Evolutionary conservation across 2,888 invertebrate species (phyloP).

Genomic region (Ichneumoninae sp.): DNA sequence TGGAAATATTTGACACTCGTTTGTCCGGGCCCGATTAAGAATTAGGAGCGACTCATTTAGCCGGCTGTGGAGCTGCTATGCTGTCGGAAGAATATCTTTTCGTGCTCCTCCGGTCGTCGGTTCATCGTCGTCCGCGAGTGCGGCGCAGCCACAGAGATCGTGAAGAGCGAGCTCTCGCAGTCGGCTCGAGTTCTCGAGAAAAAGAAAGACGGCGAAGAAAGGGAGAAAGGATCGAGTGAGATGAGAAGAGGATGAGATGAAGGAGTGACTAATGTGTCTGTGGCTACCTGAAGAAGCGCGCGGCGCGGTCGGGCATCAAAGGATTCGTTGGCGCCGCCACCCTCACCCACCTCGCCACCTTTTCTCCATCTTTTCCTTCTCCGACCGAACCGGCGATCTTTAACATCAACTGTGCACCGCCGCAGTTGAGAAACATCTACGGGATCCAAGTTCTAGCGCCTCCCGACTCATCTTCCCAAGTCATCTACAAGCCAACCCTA

Average conservation of each 20-base stretch:
- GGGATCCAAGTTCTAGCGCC: constrained; percentile 40
- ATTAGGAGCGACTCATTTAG: constrained; percentile 83
- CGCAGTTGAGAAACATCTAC: constrained; percentile 21
- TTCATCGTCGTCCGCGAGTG: constrained; percentile 30
- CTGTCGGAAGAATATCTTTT: constrained; percentile 31
- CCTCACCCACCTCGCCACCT: constrained; percentile 76
- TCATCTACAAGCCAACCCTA: constrained; percentile 18
- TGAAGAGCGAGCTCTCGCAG: constrained; percentile 58
- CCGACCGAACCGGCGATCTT: constrained; percentile 30
- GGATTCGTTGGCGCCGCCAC: constrained; percentile 83
- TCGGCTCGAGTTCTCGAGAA: constrained; percentile 21
- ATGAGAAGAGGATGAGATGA: constrained; percentile 71
- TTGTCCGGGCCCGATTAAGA: constrained; percentile 78
- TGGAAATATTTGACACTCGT: constrained; percentile 77
- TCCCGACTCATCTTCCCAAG: constrained; percentile 38
- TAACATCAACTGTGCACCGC: constrained; percentile 11
- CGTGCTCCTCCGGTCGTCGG: constrained; percentile 36
- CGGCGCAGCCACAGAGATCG: constrained; percentile 53
- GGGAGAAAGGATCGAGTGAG: constrained; percentile 37
- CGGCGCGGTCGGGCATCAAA: constrained; percentile 82
- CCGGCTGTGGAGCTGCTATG: constrained; percentile 67
- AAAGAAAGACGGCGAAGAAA: constrained; percentile 30
- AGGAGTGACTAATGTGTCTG: constrained; percentile 84
- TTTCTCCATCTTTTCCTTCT: constrained; percentile 67
- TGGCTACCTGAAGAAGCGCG: constrained; percentile 83